Base-by-base conservation (phyloP, 2,888 invertebrate species). In the Mycalesis mineus region DNA sequence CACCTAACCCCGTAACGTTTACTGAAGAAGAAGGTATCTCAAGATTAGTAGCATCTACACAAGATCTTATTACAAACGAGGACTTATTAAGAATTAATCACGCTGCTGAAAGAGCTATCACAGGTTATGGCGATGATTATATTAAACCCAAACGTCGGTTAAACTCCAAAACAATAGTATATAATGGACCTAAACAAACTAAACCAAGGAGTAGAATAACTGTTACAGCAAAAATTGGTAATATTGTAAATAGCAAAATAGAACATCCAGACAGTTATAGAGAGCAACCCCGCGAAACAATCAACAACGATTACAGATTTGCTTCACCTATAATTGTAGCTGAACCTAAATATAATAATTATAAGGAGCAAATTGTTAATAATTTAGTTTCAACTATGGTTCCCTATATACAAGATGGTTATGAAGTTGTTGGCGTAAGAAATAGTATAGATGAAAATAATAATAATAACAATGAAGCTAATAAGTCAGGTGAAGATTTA, bases 81-180 rank as follows among this genome's bases (percentile, higher is more conserved):
- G 93, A 94, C 74, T 86, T 94, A 7, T 67, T 93, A 8, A 91
- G 90, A 69, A 93, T 94, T 0, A 94, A 94, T 58, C 82, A 88
- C 31, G 85, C 89, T 0, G 81, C 76, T 7, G 88, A 88, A 68
- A 81, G 80, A 63, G 68, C 78, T 6, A 68, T 75, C 0, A 70
- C 70, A 37, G 72, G 75, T 7, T 73, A 78, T 45, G 74, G 71
- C 11, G 85, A 88, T 36, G 86, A 88, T 28, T 68, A 82, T 11
- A 80, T 84, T 6, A 87, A 82, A 70, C 79, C 85, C 2, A 68
- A 73, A 40, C 60, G 77, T 4, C 74, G 70, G 55, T 65, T 69
- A 4, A 74, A 57, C 47, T 39, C 51, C 9, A 48, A 57, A 41
- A 28, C 39, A 9, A 60, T 51, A 13, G 40, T 28, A 44, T 50